Evolutionary conservation across 2,797 vertebrate species (phyloP), one percentile per base, ranked within the genome.

Genomic region (Thamnophis elegans): DNA sequence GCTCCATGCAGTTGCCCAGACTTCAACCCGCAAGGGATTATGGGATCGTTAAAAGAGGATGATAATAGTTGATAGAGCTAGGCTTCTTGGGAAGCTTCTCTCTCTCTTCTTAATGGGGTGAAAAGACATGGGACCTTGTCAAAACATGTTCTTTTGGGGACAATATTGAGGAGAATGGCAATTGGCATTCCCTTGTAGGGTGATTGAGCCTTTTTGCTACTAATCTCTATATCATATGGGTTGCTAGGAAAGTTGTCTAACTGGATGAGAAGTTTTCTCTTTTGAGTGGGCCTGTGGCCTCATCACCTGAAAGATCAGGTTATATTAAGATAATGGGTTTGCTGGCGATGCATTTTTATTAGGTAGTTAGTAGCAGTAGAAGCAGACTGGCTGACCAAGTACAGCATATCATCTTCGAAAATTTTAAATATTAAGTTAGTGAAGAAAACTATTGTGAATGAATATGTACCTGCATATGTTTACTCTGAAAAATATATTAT

Each of bases 401-500:
- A 85, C 7, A 36, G 14, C 32, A 20, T 93, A 85, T 88, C 54
- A 13, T 78, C 26, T 51, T 53, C n/a, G 26, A 56, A 87, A 87
- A 28, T 20, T 89, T 51, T 36, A 42, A 88, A 5, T 47, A 92
- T 0, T 58, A 92, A 90, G n/a, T 6, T 1, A 47, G 16, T 90
- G 32, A 25, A 90, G 14, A 4, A 8, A 91, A 93, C 14, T 22
- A 53, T 92, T 47, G 10, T 18, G 18, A 16, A 58, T 11, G 14
- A 12, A 6, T 51, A 18, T 88, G 54, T 93, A 1, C 32, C 12
- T 26, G 3, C 56, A 8, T 25, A 73, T 94, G 85, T 10, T 42
- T 68, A 18, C 59, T 91, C 90, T 1, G 53, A 55, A 92, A 92
- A 95, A 91, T 82, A 42, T 94, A 54, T 95, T 88, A 92, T 87